These are phyloP conservation scores for Synanthedon andrenaeformis DNA, from an alignment of 2,888 invertebrate species.

Conservation along the genomic window DNA sequence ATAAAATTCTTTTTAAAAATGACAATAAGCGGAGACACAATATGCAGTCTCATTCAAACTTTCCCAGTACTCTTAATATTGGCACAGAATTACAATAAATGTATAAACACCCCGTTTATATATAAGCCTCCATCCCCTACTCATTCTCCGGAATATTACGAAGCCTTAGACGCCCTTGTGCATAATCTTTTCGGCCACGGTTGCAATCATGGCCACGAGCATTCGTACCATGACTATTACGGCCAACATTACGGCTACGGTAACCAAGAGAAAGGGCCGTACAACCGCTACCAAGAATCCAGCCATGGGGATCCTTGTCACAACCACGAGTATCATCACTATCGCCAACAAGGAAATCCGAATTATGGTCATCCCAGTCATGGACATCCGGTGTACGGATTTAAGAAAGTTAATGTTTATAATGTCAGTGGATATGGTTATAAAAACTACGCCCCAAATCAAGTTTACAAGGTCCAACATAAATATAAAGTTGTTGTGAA, in stretches of 20 bases:
- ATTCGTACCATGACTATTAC: slow-evolving; percentile 7
- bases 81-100: slow-evolving; percentile 47
- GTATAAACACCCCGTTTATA: slow-evolving; percentile 44
- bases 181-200: slow-evolving; percentile 32
- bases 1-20: slow-evolving; percentile 15
- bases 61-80: slow-evolving; percentile 54
- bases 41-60: slow-evolving; percentile 47
- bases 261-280: not conserved
- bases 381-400: slow-evolving; percentile 7
- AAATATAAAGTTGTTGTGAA: slow-evolving; percentile 46
- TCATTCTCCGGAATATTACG: slow-evolving; percentile 52
- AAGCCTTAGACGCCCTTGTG: slow-evolving; percentile 47
- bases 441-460: slow-evolving; percentile 34
- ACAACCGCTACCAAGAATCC: slow-evolving; percentile 1
- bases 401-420: slow-evolving; percentile 28
- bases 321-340: slow-evolving; percentile 4
- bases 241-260: slow-evolving; percentile 7
- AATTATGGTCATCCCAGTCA: slow-evolving; percentile 5
- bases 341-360: slow-evolving; percentile 9
- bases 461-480: slow-evolving; percentile 36
- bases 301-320: slow-evolving; percentile 10
- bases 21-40: slow-evolving; percentile 42
- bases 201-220: slow-evolving; percentile 4
- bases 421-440: slow-evolving; percentile 20
- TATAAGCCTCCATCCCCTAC: slow-evolving; percentile 54